A percentile compares a stretch with the other conserved stretches of the same genome.
Conservation (phyloP, 2,113 vertebrate genomes). For the Tympanuchus pallidicinctus region DNA sequence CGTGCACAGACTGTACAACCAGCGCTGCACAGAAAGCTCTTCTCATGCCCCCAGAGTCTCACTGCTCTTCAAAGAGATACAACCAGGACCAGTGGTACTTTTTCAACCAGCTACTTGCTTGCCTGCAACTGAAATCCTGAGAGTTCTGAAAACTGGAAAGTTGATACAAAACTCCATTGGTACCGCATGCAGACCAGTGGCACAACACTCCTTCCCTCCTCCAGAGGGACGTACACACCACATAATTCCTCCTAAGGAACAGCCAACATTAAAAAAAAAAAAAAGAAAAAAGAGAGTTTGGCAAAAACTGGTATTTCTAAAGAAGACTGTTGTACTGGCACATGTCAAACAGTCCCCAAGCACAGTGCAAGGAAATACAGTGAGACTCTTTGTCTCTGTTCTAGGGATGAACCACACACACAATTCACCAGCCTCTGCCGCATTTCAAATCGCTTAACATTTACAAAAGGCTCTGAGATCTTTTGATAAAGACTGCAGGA, state of each 20-base stretch:
- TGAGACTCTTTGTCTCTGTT: background rate
- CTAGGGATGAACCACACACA: background rate
- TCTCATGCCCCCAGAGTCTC: background rate
- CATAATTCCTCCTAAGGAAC: background rate
- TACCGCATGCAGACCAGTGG: background rate
- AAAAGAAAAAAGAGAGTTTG: background rate
- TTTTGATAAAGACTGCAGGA: background rate
- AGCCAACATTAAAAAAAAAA: background rate
- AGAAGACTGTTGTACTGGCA: background rate
- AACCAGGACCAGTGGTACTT: background rate
- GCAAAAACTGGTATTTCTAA: background rate
- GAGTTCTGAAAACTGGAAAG: background rate
- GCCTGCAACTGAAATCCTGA: background rate
- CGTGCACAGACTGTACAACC: fast-evolving
- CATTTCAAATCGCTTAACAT: background rate
- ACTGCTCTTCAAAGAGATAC: background rate
- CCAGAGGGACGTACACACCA: fast-evolving
- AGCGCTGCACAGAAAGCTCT: fast-evolving
- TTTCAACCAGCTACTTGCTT: background rate
- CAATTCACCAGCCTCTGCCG: background rate
- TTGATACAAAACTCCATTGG: background rate
- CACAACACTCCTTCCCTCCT: fast-evolving
- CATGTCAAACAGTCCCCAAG: background rate
- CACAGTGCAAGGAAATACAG: background rate
- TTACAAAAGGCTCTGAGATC: background rate